Conservation (phyloP, 2,797 vertebrate species). For the Darevskia nairensis region DNA sequence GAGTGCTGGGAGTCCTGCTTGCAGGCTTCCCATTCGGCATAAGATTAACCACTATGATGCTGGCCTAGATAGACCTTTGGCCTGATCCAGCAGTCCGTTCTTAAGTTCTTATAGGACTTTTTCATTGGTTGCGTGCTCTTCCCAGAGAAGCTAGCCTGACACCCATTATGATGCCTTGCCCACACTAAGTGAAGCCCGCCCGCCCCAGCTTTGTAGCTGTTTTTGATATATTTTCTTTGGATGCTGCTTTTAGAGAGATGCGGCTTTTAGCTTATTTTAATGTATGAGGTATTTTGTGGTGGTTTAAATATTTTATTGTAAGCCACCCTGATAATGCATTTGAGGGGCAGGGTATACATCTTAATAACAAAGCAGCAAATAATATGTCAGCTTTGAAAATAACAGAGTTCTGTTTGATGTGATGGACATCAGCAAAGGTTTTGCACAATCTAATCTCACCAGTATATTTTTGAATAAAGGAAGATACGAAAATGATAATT, state of each 20-base stretch:
- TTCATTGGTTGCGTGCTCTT: not conserved
- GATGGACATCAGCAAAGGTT: not conserved
- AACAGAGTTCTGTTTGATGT: not conserved
- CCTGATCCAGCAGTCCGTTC: no score
- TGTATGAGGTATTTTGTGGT: not conserved
- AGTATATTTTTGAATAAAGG: no score
- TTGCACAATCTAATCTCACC: not conserved
- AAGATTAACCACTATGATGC: no score
- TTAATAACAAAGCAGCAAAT: not conserved
- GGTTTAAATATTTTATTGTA: no score
- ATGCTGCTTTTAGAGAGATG: not conserved
- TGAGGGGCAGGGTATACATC: not conserved
- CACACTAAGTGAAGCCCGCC: no score
- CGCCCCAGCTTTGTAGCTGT: not conserved
- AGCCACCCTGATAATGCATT: no score
- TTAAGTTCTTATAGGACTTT: not conserved
- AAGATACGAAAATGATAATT: no score
- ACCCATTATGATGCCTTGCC: not conserved
- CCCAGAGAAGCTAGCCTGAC: not conserved
- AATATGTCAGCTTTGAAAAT: no score
- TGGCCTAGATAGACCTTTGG: no score
- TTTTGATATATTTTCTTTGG: not conserved
- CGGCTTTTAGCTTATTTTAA: not conserved
- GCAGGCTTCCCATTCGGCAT: no score
- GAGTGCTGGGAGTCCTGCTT: no score